phyloP scores from a whole-genome alignment of 2,888 invertebrate species.

The Agrochola macilenta region DNA sequence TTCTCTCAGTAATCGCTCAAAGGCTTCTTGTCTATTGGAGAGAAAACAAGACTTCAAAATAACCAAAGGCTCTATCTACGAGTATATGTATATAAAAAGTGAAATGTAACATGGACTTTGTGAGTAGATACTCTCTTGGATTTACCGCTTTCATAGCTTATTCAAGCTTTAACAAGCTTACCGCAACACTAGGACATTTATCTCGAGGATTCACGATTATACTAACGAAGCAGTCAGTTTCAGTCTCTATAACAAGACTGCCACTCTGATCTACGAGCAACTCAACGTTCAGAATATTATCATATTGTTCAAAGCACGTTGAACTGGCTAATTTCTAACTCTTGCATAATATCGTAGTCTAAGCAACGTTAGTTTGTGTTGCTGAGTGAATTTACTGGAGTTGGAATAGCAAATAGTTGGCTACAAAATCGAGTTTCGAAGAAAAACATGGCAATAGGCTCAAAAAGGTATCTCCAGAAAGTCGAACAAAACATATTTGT shows the following conservation, averaged over 20 bases:
- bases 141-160: constrained; percentile 39
- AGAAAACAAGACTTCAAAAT: constrained; percentile 7
- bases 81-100: constrained; percentile 20
- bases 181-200: constrained; percentile 52
- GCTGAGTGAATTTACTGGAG: constrained; percentile 33
- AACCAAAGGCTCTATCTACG: constrained; percentile 10
- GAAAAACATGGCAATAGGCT: background rate
- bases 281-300: constrained; percentile 57
- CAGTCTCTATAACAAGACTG: constrained; percentile 54
- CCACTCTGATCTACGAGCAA: constrained; percentile 61
- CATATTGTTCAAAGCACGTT: constrained; percentile 49
- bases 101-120: constrained; percentile 8
- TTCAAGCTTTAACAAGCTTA: constrained; percentile 56
- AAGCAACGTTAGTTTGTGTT: constrained; percentile 37
- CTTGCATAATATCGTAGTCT: constrained; percentile 43
- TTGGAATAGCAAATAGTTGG: constrained; percentile 20
- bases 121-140: constrained; percentile 18
- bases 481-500: background rate
- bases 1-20: constrained; percentile 17
- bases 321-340: constrained; percentile 49
- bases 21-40: constrained; percentile 13
- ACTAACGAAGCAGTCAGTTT: constrained; percentile 61
- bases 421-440: background rate
- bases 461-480: background rate
- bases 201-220: constrained; percentile 53